A percentile compares a stretch with the other conserved stretches of the same genome.
phyloP scores from a whole-genome alignment of 2,113 vertebrate species.

The Colistium nudipinnis region DNA sequence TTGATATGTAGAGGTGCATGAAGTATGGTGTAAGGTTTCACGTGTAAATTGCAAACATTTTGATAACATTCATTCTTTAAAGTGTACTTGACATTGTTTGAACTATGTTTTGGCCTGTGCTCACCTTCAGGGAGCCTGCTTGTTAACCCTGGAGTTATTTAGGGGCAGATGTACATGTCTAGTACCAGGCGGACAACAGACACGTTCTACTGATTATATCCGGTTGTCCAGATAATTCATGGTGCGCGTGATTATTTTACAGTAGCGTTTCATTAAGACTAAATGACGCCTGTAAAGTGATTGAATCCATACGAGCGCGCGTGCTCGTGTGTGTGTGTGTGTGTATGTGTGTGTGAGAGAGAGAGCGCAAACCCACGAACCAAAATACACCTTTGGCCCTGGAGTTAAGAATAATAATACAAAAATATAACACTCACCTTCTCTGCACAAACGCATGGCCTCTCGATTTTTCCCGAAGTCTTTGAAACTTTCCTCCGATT shows the following conservation, averaged over 20 bases:
- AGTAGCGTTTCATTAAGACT: slow-evolving; percentile 27
- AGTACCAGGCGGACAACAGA: slow-evolving; percentile 23
- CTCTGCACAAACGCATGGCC: slow-evolving; percentile 98
- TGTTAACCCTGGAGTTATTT: slow-evolving; percentile 43
- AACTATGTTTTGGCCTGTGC: slow-evolving; percentile 9
- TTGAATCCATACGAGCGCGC: slow-evolving; percentile 36
- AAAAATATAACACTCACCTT: slow-evolving; percentile 88
- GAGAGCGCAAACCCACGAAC: slow-evolving; percentile 63
- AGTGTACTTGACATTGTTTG: neutral
- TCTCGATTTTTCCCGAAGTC: slow-evolving; percentile 96
- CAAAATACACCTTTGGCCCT: slow-evolving; percentile 80
- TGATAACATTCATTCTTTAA: neutral
- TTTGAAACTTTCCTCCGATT: slow-evolving; percentile 98
- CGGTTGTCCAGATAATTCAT: slow-evolving; percentile 7
- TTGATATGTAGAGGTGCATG: neutral
- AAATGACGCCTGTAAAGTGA: slow-evolving; percentile 54
- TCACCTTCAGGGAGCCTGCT: slow-evolving; percentile 30
- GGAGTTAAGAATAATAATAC: slow-evolving; percentile 44
- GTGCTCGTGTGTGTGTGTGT: slow-evolving; percentile 27
- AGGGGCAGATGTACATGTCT: slow-evolving; percentile 39
- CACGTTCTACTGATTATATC: slow-evolving; percentile 43
- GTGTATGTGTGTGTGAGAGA: slow-evolving; percentile 13
- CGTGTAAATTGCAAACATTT: slow-evolving; percentile 25
- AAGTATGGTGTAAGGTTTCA: neutral
- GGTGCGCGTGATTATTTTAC: slow-evolving; percentile 46